Evolutionary conservation across 2,797 vertebrate genomes (phyloP), one percentile per base, ranked within the genome.

Genomic region (Sebastes variabilis): DNA sequence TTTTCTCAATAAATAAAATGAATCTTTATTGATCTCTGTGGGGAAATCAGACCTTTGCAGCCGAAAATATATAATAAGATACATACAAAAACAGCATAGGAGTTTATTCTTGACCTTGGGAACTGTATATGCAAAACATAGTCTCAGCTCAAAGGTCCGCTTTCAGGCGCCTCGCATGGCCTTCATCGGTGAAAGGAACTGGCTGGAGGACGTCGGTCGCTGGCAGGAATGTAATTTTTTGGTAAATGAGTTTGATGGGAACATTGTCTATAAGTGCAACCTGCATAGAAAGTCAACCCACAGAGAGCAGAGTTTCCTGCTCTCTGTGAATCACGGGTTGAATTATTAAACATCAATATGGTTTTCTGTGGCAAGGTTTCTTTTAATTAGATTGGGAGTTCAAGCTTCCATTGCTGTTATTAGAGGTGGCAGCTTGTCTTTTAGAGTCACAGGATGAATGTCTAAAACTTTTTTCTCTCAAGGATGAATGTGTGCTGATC

Each of bases 1-100:
- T 69, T 79, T 79, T 80, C 22, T 54, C n/a, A 29, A 32, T 42
- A 69, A 75, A 69, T 38, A 32, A 85, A 86, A 75, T 69, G 7
- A 77, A 64, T 64, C 74, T 75, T 77, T 79, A 72, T 70, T 66
- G 81, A 86, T 72, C 18, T 18, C 18, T 3, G 22, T 3, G 56
- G 18, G 64, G 22, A 84, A 68, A 71, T 71, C 59, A 56, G 38
- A 64, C 34, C 22, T 64, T 30, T 42, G 36, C 36, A 66, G 74
- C 2, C 1, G 0, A 20, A 38, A 38, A 67, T 27, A 69, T 70
- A 32, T 65, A 68, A 68, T 18, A 18, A 8, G 24, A 72, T 29
- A 66, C 11, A 59, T 4, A 2, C 20, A 16, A 25, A 38, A 29
- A 67, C 60, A 20, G 20, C 5, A 10, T n/a, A 10, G 3, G 22